Evolutionary conservation across 2,888 invertebrate genomes (phyloP).

Genomic region (Polylopha cassiicola): DNA sequence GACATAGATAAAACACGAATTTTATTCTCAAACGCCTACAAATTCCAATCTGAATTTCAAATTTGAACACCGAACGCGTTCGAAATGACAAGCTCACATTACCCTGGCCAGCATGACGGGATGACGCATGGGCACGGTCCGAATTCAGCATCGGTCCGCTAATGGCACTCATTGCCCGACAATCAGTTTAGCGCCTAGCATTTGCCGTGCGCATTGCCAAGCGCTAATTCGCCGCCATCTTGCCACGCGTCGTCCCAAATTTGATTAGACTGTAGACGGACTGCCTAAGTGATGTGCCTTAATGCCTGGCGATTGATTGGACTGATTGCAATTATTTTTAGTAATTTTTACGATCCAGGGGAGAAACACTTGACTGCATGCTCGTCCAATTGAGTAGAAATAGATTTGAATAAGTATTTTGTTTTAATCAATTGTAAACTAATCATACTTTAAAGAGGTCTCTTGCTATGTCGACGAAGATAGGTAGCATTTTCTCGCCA

Average conservation of each 20-base stretch:
- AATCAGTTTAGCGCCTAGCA: slow-evolving; percentile 60
- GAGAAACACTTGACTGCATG: too few relatives aligned
- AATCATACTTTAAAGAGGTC: too few relatives aligned
- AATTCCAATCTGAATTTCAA: not conserved
- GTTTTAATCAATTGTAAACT: too few relatives aligned
- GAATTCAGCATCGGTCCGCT: slow-evolving; percentile 55
- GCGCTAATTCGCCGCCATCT: slow-evolving; percentile 34
- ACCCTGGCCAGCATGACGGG: slow-evolving; percentile 30
- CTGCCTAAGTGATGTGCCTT: too few relatives aligned
- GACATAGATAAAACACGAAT: too few relatives aligned
- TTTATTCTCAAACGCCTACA: too few relatives aligned
- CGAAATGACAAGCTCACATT: slow-evolving; percentile 29
- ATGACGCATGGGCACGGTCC: slow-evolving; percentile 50
- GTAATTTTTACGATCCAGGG: slow-evolving; percentile 2
- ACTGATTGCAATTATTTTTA: not conserved
- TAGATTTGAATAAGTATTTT: too few relatives aligned
- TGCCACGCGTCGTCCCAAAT: slow-evolving; percentile 32
- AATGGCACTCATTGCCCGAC: slow-evolving; percentile 63
- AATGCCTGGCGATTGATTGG: too few relatives aligned
- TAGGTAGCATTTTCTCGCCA: too few relatives aligned
- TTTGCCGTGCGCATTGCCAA: slow-evolving; percentile 49
- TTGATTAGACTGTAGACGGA: slow-evolving; percentile 34
- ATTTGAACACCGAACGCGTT: too few relatives aligned
- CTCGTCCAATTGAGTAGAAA: too few relatives aligned
- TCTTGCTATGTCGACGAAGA: too few relatives aligned